A percentile compares a stretch with the other conserved stretches of the same genome.
Evolutionary conservation across 2,113 vertebrate species (phyloP).

Genomic region (Amphilophus citrinellus): DNA sequence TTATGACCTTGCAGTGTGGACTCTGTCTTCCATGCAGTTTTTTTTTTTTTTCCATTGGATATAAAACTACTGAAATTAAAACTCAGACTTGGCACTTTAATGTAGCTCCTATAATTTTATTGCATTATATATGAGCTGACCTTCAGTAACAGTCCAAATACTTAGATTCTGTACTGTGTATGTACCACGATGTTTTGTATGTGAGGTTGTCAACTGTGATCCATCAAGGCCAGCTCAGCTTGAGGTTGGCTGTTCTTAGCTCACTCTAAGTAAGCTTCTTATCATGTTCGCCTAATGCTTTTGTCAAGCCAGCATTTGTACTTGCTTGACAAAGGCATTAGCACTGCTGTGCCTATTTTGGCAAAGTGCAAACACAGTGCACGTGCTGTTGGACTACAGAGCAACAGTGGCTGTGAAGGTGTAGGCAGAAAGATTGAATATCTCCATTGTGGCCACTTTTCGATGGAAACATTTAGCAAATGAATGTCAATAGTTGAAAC

Average conservation of each 20-base stretch:
- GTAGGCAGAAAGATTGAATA: background rate
- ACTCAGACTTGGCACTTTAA: background rate
- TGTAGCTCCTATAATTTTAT: background rate
- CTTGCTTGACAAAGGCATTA: conserved; percentile 15
- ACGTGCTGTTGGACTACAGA: background rate
- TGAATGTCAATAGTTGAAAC: background rate
- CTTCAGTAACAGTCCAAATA: background rate
- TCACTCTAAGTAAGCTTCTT: conserved; percentile 44
- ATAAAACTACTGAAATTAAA: background rate
- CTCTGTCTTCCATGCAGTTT: background rate
- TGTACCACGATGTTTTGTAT: background rate
- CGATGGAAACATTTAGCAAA: background rate
- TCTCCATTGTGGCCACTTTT: background rate
- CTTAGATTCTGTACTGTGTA: background rate
- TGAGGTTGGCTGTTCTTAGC: conserved; percentile 40
- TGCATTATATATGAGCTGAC: background rate
- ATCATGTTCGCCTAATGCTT: conserved; percentile 23
- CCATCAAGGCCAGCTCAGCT: background rate
- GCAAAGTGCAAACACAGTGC: background rate
- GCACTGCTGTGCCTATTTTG: background rate
- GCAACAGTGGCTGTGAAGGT: background rate
- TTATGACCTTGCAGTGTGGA: background rate
- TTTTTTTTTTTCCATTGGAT: background rate
- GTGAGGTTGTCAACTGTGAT: background rate
- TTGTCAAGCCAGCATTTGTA: conserved; percentile 34